Base-by-base conservation (phyloP, 2,797 vertebrate species). In the Bovichtus variegatus region DNA sequence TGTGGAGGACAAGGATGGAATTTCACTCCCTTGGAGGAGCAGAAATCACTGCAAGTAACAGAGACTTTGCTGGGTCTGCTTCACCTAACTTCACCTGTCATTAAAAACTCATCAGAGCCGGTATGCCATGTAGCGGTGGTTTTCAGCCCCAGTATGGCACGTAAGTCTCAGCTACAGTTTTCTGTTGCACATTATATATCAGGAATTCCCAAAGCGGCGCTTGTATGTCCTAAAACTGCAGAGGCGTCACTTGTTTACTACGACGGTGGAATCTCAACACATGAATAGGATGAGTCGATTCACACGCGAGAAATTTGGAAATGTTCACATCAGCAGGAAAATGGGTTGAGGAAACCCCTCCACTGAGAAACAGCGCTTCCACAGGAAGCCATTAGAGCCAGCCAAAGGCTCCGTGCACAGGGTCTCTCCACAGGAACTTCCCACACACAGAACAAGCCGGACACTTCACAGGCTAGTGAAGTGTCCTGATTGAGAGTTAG, bases 21-120 rank as follows among this genome's bases (percentile, higher is more conserved):
- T 96, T 96, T 94, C 94, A 95, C 89, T 90, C 91, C 50, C 66
- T 81, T 84, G 81, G 86, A 90, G 73, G 78, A 92, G 89, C 78
- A 68, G 89, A 91, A 95, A 95, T 95, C 94, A 93, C 89, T 91
- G 92, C 88, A 87, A 87, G 92, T 87, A 92, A 94, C 84, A 84
- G 89, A 93, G 86, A 86, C 90, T 78, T 36, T 51, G 66, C 81
- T 29, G 70, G 85, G 73, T 54, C 65, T 67, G 82, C 81, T 91
- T 93, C 89, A 93, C 90, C 92, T 92, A 88, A 91, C 74, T 91
- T 93, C 88, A 93, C 91, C 91, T 93, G 88, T 90, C 85, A 88
- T 85, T 86, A 80, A 89, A 80, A 85, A 77, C 85, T 86, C 83
- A 58, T 54, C 41, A 54, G 58, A 76, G 62, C 16, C 12, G 58